Conservation (phyloP, 1,140 invertebrate genomes). For the Meloidogyne exigua region DNA sequence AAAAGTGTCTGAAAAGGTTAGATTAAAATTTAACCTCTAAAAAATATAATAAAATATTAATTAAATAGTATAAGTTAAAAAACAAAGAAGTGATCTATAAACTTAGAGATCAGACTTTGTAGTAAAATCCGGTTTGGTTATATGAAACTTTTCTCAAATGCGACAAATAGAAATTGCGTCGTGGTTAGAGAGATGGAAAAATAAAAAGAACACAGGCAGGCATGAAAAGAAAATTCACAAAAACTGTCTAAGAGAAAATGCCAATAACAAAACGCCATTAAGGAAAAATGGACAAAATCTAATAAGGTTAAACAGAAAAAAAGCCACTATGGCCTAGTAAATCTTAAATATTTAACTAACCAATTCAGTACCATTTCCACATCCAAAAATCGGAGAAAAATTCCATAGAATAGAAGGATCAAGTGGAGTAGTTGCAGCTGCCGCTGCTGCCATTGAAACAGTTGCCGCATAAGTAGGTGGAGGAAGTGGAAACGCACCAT, state of each 20-base stretch:
- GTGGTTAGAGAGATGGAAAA: neutral
- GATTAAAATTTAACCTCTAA: neutral
- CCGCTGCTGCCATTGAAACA: neutral
- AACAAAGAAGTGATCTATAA: too few species aligned
- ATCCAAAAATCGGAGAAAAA: neutral
- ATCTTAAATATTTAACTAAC: neutral
- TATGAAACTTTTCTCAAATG: neutral
- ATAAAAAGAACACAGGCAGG: neutral
- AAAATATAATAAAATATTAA: too few species aligned
- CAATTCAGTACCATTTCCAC: neutral
- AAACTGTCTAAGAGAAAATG: neutral
- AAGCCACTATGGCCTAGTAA: neutral
- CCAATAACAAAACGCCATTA: neutral
- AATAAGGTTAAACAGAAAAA: neutral
- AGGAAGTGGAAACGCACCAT: neutral
- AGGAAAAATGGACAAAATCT: neutral
- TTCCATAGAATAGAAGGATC: neutral
- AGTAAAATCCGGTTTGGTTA: neutral
- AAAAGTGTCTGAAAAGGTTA: neutral
- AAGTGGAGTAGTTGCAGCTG: neutral
- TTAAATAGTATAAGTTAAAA: too few species aligned
- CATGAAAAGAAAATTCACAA: neutral
- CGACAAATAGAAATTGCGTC: neutral
- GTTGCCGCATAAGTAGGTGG: neutral
- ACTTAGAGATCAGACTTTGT: too few species aligned